Evolutionary conservation across 2,797 vertebrate species (phyloP).

Genomic region (Sebastiscus tertius): DNA sequence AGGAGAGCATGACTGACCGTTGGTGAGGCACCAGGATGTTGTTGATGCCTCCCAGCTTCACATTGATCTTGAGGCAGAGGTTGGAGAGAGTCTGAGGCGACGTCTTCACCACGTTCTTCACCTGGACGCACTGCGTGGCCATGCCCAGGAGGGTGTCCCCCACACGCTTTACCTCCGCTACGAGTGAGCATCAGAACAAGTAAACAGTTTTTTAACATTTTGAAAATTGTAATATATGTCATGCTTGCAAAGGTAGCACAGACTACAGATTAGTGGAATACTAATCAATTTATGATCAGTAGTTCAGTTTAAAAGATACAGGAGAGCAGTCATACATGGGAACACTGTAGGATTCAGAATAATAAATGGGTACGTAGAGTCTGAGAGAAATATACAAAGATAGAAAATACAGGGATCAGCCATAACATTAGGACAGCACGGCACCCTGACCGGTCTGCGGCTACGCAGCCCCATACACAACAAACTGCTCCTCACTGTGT

Average conservation of each 20-base stretch:
- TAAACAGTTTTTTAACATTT: background rate
- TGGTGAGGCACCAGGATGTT: slow-evolving; percentile 99
- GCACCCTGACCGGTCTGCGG: too few relatives aligned
- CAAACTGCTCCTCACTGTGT: too few relatives aligned
- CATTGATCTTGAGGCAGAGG: slow-evolving; percentile 99
- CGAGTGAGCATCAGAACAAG: background rate
- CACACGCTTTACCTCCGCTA: slow-evolving; percentile 96
- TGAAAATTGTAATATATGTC: background rate
- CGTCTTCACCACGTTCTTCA: slow-evolving; percentile 99
- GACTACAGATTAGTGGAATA: too few relatives aligned
- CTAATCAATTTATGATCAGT: too few relatives aligned
- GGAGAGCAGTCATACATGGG: background rate
- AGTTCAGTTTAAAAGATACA: background rate
- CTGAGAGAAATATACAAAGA: background rate
- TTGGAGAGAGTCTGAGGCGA: slow-evolving; percentile 98
- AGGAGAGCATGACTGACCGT: slow-evolving; percentile 45
- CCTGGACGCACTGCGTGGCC: slow-evolving; percentile 98
- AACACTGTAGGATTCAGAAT: background rate
- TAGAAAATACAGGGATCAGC: background rate
- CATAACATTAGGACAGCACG: too few relatives aligned
- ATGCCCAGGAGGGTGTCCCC: slow-evolving; percentile 97
- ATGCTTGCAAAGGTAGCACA: background rate
- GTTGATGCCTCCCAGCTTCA: slow-evolving; percentile 99
- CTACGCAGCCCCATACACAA: too few relatives aligned
- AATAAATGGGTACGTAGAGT: background rate